Percentiles rank a stretch among this genome's conserved stretches.
Conservation (phyloP, 1,140 invertebrate species). For the Platyscapa corneri region DNA sequence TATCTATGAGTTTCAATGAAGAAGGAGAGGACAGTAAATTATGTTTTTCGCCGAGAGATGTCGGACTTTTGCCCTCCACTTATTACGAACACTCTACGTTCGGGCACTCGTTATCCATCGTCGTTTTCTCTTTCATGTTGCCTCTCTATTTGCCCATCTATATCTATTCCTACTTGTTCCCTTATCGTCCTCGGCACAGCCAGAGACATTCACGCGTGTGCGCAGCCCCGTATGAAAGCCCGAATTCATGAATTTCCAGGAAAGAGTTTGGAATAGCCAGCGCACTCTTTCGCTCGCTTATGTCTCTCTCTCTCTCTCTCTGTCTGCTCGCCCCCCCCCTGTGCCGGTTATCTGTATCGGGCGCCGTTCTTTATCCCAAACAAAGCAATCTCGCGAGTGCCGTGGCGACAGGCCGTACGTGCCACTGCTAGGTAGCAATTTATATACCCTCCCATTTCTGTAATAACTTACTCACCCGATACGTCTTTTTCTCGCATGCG, state of each 20-base stretch:
- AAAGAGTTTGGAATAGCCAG: neutral
- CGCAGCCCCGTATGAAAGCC: neutral
- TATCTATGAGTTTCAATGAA: no score
- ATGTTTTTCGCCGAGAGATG: neutral
- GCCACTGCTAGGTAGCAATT: constrained; percentile 71
- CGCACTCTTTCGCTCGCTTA: neutral
- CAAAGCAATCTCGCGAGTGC: constrained; percentile 69
- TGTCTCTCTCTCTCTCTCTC: constrained; percentile 56
- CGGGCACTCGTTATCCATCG: neutral
- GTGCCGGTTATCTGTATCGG: constrained; percentile 49
- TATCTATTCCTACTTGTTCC: neutral
- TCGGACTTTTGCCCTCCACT: neutral
- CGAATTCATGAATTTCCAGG: neutral
- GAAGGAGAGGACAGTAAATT: neutral
- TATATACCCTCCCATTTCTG: constrained; percentile 66
- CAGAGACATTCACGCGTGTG: neutral
- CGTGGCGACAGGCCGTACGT: constrained; percentile 65
- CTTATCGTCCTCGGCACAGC: neutral
- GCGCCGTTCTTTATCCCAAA: constrained; percentile 68
- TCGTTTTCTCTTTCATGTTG: neutral
- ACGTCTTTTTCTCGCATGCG: constrained; percentile 65
- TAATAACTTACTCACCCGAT: constrained; percentile 71
- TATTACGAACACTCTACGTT: neutral
- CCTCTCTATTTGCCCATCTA: neutral
- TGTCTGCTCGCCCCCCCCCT: constrained; percentile 38